Base-by-base conservation (phyloP, 2,888 invertebrate genomes). In the Sericinus montela region DNA sequence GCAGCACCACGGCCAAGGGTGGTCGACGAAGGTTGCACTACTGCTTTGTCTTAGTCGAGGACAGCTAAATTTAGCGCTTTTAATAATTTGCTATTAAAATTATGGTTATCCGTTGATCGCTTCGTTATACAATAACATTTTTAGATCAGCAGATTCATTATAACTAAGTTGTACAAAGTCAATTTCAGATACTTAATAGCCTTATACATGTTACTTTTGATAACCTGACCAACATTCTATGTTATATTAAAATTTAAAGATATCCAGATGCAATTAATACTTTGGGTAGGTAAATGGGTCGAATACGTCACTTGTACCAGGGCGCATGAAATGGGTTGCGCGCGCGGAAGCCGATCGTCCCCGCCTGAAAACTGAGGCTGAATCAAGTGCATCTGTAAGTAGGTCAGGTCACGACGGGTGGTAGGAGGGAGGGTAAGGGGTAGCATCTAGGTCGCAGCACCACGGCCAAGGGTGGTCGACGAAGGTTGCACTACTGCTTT, bases 1-100 rank as follows among this genome's bases (percentile, higher is more conserved):
- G 69, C 69, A 78, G 62, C 69, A 78, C 82, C 86, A 87, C 82
- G 85, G 86, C 86, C 86, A 87, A 87, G 86, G 86, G 84, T 85
- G 82, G 72, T 70, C 69, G 61, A 63, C 76, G 80, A 85, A 86
- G 85, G 84, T 87, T 85, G 81, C 62, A 62, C 60, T 70, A 63
- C 69, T 72, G 64, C 72, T 80, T 79, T 80, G 75, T 80, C 71
- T 75, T 63, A 65, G 57, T 61, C 53, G 56, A 64, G 60, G 57
- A 58, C 57, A 54, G 32, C 50, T 45, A 51, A 42, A 46, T 48
- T 48, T 15, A 42, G 7, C 23, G n/a, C 19, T 42, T 11, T 23
- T 8, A 42, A 34, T 34, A 9, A 23, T 9, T 47, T 2, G 7
- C 11, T 15, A 29, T 9, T 15, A 19, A 5, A 19, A 19, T 19